Conservation (phyloP, 1,140 invertebrate genomes). For the Yoshiicerus persimilis region DNA sequence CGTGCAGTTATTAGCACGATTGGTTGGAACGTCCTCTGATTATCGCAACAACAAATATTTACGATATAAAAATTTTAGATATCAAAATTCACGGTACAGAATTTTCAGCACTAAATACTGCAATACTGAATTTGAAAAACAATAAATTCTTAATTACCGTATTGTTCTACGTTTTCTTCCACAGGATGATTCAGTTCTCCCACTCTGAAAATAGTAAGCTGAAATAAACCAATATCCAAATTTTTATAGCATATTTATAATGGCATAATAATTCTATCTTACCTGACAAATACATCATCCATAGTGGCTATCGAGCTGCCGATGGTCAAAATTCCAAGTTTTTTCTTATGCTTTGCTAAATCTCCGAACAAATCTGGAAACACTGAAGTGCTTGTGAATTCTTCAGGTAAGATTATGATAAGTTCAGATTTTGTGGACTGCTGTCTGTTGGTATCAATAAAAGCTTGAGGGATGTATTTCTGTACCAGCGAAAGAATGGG, state of each 20-base stretch:
- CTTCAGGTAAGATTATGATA: slow-evolving; percentile 54
- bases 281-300: slow-evolving; percentile 79
- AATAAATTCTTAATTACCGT: no score
- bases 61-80: no score
- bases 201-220: neutral
- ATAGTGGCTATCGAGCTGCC: slow-evolving; percentile 78
- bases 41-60: neutral
- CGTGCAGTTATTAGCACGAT: neutral
- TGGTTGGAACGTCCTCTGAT: neutral
- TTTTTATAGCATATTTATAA: neutral
- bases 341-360: slow-evolving; percentile 62
- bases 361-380: neutral
- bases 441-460: slow-evolving; percentile 58
- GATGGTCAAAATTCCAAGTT: slow-evolving; percentile 70
- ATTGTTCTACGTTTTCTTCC: neutral
- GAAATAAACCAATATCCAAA: no score
- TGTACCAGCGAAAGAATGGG: neutral
- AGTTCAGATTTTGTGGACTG: slow-evolving; percentile 57
- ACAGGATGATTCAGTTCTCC: neutral
- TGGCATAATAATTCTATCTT: no score
- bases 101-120: no score
- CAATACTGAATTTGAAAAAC: no score
- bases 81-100: no score
- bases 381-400: neutral
- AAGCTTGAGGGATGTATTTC: neutral